Evolutionary conservation across 2,113 vertebrate genomes (phyloP).

Genomic region (Xenotilapia leptura): DNA sequence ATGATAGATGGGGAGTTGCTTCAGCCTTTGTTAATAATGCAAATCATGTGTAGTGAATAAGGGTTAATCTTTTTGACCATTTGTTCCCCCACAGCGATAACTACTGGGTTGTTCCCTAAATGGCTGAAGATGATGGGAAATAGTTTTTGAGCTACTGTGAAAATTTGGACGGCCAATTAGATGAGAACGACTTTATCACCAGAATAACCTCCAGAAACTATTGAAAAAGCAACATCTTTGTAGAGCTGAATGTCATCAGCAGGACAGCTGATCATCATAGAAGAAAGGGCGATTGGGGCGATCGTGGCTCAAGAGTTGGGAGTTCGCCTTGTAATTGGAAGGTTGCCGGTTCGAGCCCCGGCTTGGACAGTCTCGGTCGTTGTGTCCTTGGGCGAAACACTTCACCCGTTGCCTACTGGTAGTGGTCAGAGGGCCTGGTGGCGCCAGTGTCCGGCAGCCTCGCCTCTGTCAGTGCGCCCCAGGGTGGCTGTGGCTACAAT

Average conservation of each 20-base stretch:
- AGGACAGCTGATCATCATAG: neutral
- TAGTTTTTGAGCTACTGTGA: neutral
- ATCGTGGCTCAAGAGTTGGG: neutral
- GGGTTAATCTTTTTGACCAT: neutral
- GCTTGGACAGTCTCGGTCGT: neutral
- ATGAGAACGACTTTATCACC: neutral
- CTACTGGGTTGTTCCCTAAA: neutral
- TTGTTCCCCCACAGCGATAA: neutral
- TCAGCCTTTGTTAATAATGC: neutral
- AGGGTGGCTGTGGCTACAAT: neutral
- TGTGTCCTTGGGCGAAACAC: neutral
- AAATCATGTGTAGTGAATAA: neutral
- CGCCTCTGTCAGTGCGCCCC: neutral
- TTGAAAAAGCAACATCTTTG: neutral
- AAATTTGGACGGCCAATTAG: fast-evolving
- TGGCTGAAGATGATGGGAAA: neutral
- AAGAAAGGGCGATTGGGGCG: neutral
- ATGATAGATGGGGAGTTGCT: neutral
- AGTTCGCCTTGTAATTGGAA: fast-evolving
- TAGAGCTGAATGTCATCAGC: neutral
- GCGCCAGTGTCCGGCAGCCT: fast-evolving
- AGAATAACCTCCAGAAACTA: neutral
- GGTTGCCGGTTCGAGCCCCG: neutral
- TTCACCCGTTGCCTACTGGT: neutral
- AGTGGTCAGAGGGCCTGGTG: fast-evolving